Conservation (phyloP, 2,797 vertebrate genomes). For the Hephaestus fuliginosus region DNA sequence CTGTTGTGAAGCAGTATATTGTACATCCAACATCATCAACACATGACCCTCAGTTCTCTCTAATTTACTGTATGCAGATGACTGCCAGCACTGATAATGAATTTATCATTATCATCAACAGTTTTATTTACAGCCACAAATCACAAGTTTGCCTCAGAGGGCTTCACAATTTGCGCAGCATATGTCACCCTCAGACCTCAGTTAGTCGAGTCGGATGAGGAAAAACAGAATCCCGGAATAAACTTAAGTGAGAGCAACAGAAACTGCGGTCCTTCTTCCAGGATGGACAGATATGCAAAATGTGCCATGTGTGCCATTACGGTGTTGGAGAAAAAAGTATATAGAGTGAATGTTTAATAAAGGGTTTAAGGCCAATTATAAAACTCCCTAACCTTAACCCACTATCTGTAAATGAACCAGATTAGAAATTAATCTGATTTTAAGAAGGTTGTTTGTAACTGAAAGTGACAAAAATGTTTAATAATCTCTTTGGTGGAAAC, state of each 20-base stretch:
- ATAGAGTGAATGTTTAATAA: no score
- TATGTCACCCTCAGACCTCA: neutral
- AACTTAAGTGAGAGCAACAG: neutral
- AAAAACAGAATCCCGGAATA: neutral
- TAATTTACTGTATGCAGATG: neutral
- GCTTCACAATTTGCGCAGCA: neutral
- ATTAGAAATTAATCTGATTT: no score
- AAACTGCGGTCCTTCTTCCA: neutral
- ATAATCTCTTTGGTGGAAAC: neutral
- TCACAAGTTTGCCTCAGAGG: slow-evolving; percentile 11
- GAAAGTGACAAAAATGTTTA: no score
- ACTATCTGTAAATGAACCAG: no score
- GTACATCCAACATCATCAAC: neutral
- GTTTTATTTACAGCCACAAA: slow-evolving; percentile 19
- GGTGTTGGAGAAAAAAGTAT: neutral
- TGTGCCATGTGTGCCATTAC: neutral
- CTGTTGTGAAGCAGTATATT: neutral
- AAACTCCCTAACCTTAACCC: no score
- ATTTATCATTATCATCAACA: slow-evolving; percentile 7
- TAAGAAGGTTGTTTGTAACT: neutral
- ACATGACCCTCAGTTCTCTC: neutral
- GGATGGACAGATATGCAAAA: neutral
- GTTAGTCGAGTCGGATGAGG: neutral
- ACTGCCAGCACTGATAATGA: neutral
- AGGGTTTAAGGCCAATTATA: no score